Base-by-base conservation (phyloP, 1,140 invertebrate species). In the Bombus breviceps region DNA sequence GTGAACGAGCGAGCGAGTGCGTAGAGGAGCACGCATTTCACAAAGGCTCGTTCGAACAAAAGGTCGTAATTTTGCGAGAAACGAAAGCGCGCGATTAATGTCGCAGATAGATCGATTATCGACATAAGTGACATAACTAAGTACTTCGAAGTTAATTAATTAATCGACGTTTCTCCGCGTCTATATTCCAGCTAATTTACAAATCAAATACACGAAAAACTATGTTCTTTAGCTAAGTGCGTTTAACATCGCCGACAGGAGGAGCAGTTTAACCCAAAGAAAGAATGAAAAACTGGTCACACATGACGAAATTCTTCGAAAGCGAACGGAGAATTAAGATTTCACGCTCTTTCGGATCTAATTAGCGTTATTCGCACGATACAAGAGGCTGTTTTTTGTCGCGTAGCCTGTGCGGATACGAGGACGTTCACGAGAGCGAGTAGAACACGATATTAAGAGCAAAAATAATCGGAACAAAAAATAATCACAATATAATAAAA, bases 321-420 rank as follows among this genome's bases (percentile, higher is more conserved):
- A 43, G 53, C 28, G 39, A 74, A 82, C 53, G 53, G 32, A 25
- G 47, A 41, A 57, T 64, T 47, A 32, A 75, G 59, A 82, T 72
- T 75, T 82, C 71, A 74, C 37, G 69, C n/a, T 82, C 39, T 25
- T 41, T 62, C 32, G n/a, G n/a, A 47, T 74, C 25, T 81, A 72
- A 81, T 81, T 72, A 81, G 71, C 68, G 68, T 57, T 59, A 59
- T 71, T 32, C 68, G 28, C 57, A n/a, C 37, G 81, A 73, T 82
- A 64, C 62, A 74, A 22, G 32, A 34, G 59, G 32, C 57, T 39
- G 43, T 53, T 68, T 59, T 43, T 37, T 37, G 28, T 34, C 68
- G 47, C 15, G 69, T 47, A 8, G 69, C 15, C 32, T 32, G 39
- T 39, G 22, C 68, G 18, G 9, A 25, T 22, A 25, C 34, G 68